Evolutionary conservation across 2,888 invertebrate genomes (phyloP).

Genomic region (Stenolophus ochropezus): DNA sequence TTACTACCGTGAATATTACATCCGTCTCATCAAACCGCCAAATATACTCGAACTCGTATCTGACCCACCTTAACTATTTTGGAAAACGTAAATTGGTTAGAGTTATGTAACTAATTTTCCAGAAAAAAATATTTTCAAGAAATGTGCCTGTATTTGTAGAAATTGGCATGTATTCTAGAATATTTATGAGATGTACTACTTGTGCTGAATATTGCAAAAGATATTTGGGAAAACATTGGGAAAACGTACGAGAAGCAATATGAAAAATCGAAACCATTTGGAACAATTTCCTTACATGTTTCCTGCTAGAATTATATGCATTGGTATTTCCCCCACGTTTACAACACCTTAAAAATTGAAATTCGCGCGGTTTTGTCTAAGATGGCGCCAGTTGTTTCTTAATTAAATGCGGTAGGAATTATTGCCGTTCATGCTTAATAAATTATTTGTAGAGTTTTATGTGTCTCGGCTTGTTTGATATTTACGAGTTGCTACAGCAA

Average conservation of each 20-base stretch:
- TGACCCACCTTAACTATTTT: too few relatives aligned
- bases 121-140: too few relatives aligned
- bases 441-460: conserved; percentile 52
- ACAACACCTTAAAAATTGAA: neutral
- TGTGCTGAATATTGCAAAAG: neutral
- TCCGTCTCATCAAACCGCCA: neutral
- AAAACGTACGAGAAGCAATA: conserved; percentile 20
- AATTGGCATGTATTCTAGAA: too few relatives aligned
- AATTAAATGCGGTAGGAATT: conserved; percentile 45
- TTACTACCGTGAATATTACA: neutral
- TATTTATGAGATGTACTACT: too few relatives aligned
- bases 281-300: conserved; percentile 22
- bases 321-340: conserved; percentile 29
- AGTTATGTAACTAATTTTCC: too few relatives aligned
- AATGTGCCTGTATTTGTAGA: too few relatives aligned
- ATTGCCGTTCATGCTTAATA: conserved; percentile 52
- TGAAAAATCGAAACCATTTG: conserved; percentile 37
- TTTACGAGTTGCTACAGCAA: conserved; percentile 26
- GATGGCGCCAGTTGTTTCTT: conserved; percentile 20
- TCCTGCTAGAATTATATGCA: conserved; percentile 9
- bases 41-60: neutral
- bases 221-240: neutral
- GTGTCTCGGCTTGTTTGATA: conserved; percentile 27
- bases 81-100: too few relatives aligned
- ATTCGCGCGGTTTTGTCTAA: conserved; percentile 18